Percentiles rank a stretch among this genome's conserved stretches.
Conservation (phyloP, 2,888 invertebrate species). For the Caenorhabditis macrosperma region DNA sequence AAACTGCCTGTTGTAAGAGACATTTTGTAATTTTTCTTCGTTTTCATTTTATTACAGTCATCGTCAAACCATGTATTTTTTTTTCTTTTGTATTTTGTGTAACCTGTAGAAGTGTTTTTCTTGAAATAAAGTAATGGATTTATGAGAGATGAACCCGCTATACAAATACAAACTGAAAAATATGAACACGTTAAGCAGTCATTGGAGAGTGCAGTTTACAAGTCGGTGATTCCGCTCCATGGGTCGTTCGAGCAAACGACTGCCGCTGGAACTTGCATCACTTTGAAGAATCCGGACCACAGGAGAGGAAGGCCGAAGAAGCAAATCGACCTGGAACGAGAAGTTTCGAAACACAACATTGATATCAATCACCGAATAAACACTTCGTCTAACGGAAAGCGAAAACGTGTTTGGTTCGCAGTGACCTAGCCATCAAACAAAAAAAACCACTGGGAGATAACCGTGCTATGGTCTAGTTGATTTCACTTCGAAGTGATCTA, state of each 20-base stretch:
- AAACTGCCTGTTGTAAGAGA: slow-evolving; percentile 48
- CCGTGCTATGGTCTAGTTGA: background rate
- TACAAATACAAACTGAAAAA: slow-evolving; percentile 29
- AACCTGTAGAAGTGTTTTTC: slow-evolving; percentile 31
- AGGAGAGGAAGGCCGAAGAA: slow-evolving; percentile 68
- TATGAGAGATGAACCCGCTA: slow-evolving; percentile 36
- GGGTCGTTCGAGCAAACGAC: slow-evolving; percentile 62
- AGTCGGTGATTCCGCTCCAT: slow-evolving; percentile 68
- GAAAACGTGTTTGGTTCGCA: background rate
- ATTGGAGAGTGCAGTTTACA: slow-evolving; percentile 31
- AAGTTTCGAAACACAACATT: background rate
- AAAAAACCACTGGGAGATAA: too few species aligned
- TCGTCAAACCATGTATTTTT: slow-evolving; percentile 3
- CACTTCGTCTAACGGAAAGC: background rate
- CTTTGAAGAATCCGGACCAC: slow-evolving; percentile 68
- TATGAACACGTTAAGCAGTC: slow-evolving; percentile 21
- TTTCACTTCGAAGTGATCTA: background rate
- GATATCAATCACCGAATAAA: background rate
- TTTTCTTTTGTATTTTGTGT: slow-evolving; percentile 13
- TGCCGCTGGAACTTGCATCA: slow-evolving; percentile 60
- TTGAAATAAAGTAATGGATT: slow-evolving; percentile 29
- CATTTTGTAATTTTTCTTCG: background rate
- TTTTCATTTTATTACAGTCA: slow-evolving; percentile 1
- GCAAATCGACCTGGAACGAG: slow-evolving; percentile 64
- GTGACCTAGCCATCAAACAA: background rate